Conservation (phyloP, 2,113 vertebrate genomes). For the Aegotheles bennettii region DNA sequence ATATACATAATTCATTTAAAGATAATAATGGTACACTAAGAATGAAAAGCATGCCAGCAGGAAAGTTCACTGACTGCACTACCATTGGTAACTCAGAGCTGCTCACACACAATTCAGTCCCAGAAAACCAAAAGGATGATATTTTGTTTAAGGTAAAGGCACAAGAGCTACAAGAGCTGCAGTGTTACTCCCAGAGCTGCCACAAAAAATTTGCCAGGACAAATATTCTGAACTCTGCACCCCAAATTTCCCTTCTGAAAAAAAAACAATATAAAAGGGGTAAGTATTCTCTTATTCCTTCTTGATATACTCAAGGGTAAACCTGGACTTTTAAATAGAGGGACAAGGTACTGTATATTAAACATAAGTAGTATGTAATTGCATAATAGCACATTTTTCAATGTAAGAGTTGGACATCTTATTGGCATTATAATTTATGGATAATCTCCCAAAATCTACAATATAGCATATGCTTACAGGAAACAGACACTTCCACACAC, state of each 20-base stretch:
- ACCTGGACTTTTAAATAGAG: background rate
- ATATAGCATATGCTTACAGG: background rate
- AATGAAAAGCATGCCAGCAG: constrained; percentile 41
- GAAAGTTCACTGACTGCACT: constrained; percentile 12
- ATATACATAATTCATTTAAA: constrained; percentile 50
- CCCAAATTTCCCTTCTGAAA: background rate
- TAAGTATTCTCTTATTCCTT: background rate
- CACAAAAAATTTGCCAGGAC: background rate
- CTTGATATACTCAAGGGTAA: background rate
- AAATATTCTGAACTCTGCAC: background rate
- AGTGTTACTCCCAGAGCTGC: background rate
- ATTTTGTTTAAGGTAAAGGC: background rate
- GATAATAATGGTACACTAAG: constrained; percentile 31
- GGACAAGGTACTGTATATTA: background rate
- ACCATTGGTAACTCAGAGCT: constrained; percentile 9
- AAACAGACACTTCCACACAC: background rate
- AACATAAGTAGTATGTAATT: background rate
- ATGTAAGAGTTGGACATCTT: background rate
- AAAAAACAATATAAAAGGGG: background rate
- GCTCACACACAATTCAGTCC: background rate
- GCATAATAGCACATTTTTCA: background rate
- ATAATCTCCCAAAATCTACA: background rate
- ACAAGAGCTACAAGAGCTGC: background rate
- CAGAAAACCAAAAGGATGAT: background rate
- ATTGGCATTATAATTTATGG: background rate